Conservation (phyloP, 2,113 vertebrate species). For the Propithecus coquereli region DNA sequence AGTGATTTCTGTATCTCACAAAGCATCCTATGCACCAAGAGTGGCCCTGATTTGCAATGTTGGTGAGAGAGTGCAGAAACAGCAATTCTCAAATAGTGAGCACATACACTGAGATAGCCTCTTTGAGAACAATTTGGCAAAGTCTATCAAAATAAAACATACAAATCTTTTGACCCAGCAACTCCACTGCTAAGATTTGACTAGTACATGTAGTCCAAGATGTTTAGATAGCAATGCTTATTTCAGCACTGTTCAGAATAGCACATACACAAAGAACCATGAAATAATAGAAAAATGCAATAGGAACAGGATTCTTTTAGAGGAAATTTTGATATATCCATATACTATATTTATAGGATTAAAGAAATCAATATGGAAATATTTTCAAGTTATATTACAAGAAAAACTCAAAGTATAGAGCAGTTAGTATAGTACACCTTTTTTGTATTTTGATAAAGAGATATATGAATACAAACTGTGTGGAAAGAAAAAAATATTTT, state of each 20-base stretch:
- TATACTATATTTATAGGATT: background rate
- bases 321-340: background rate
- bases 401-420: background rate
- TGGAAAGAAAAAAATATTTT: background rate
- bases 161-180: background rate
- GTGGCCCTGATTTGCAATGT: background rate
- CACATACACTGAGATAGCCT: background rate
- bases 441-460: constrained; percentile 20
- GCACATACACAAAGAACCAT: background rate
- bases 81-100: background rate
- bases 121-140: background rate
- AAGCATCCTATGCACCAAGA: background rate
- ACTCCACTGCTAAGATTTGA: background rate
- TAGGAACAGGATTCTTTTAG: background rate
- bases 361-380: background rate
- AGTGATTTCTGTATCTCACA: constrained; percentile 6
- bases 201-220: background rate
- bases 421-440: background rate
- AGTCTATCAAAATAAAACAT: constrained; percentile 46
- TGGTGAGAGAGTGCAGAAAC: background rate
- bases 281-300: constrained; percentile 14
- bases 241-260: background rate
- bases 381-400: background rate
- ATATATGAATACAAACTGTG: background rate
- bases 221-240: background rate